Percentiles rank a stretch among this genome's conserved stretches.
These are phyloP conservation scores for Metallyticus violacea DNA, from an alignment of 2,888 invertebrate genomes.

Conservation along the genomic window DNA sequence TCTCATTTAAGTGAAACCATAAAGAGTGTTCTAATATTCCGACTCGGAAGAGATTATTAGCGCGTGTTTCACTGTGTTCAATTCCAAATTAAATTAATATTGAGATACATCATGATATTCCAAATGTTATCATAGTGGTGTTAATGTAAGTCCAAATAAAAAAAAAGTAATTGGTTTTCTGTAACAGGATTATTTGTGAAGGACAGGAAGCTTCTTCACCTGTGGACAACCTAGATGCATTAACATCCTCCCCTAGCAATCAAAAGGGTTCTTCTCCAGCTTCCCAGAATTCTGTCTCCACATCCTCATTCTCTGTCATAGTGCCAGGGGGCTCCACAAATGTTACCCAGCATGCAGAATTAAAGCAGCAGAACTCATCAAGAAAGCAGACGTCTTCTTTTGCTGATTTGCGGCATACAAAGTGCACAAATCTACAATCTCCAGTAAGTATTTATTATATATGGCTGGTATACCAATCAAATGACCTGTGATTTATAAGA, in stretches of 20 bases:
- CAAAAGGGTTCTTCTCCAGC: not conserved
- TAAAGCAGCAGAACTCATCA: not conserved
- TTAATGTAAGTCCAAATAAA: not conserved
- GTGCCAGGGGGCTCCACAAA: not conserved
- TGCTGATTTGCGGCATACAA: not conserved
- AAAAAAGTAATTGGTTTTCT: not conserved
- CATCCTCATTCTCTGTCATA: not conserved
- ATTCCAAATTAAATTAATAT: too few relatives aligned
- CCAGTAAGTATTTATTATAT: not conserved
- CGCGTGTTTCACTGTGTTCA: too few relatives aligned
- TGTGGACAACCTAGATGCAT: not conserved
- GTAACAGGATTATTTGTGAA: conserved; percentile 39
- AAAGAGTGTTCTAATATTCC: too few relatives aligned
- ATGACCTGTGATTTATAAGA: too few relatives aligned
- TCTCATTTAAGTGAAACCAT: too few relatives aligned
- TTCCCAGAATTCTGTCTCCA: not conserved
- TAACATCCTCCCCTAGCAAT: not conserved
- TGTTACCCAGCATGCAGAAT: not conserved
- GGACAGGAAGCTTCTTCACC: conserved; percentile 33
- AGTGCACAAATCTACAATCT: not conserved
- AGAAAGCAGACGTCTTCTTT: not conserved
- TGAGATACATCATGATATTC: too few relatives aligned
- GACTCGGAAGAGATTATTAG: too few relatives aligned
- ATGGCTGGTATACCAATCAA: too few relatives aligned
- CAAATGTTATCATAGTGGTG: too few relatives aligned